A percentile compares a stretch with the other conserved stretches of the same genome.
Conservation (phyloP, 2,113 vertebrate genomes). For the Archilochus colubris region DNA sequence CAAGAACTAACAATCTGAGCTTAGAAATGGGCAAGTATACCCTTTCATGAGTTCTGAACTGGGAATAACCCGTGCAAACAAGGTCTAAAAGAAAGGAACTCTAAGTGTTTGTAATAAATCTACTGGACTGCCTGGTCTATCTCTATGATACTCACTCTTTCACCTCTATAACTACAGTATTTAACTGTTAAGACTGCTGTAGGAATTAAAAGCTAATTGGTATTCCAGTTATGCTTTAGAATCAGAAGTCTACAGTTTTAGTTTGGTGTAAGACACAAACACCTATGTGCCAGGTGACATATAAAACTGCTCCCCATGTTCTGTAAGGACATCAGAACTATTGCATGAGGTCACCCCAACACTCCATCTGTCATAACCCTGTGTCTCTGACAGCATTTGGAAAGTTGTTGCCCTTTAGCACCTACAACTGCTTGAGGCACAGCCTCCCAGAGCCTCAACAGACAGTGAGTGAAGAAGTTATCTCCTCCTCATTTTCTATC, state of each 20-base stretch:
- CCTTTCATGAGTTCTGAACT: background rate
- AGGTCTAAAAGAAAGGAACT: background rate
- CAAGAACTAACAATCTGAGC: background rate
- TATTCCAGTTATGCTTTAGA: background rate
- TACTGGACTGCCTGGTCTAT: background rate
- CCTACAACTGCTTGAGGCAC: background rate
- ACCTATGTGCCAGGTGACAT: background rate
- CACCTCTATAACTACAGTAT: background rate
- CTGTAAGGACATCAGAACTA: background rate
- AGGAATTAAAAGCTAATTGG: background rate
- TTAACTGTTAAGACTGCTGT: background rate
- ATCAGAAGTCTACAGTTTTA: background rate
- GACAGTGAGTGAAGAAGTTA: background rate
- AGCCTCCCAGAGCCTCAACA: rapidly evolving
- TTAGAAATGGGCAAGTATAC: background rate
- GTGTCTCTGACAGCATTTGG: background rate
- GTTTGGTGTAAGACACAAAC: background rate
- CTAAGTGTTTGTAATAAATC: background rate
- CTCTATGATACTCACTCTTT: background rate
- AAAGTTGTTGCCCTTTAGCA: background rate
- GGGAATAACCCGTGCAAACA: background rate
- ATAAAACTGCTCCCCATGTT: no score
- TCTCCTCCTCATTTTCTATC: background rate
- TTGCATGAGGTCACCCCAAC: rapidly evolving
- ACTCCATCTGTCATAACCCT: rapidly evolving